Conservation (phyloP, 2,113 vertebrate genomes). For the Trematomus loennbergii region DNA sequence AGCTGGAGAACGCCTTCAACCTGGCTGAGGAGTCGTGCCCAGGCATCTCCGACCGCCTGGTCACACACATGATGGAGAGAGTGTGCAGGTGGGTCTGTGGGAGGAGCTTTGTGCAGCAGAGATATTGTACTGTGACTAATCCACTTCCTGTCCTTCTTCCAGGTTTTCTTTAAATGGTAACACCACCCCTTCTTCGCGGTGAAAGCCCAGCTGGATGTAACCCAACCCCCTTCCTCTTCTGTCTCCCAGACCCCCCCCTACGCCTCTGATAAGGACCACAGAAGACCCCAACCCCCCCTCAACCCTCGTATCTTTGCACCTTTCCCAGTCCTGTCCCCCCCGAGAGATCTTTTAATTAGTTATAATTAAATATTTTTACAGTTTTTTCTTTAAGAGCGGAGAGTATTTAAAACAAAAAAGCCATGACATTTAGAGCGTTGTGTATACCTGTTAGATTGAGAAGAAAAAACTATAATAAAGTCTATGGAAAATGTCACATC, state of each 20-base stretch:
- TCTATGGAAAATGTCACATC: conserved; percentile 74
- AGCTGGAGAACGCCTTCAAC: conserved; percentile 97
- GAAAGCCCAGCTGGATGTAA: conserved; percentile 74
- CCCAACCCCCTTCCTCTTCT: conserved; percentile 37
- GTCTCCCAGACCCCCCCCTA: conserved; percentile 40
- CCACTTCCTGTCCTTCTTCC: neutral
- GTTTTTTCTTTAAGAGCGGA: conserved; percentile 84
- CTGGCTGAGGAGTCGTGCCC: conserved; percentile 95
- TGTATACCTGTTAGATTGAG: conserved; percentile 82
- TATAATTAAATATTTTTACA: conserved; percentile 88
- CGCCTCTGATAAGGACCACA: conserved; percentile 66
- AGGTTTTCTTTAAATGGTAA: conserved; percentile 94
- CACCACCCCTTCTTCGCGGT: conserved; percentile 89
- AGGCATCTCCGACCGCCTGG: conserved; percentile 94
- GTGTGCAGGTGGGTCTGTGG: conserved; percentile 88
- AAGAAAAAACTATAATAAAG: conserved; percentile 81
- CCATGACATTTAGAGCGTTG: conserved; percentile 81
- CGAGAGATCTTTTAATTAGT: conserved; percentile 85
- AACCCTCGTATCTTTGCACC: conserved; percentile 57
- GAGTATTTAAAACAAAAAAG: conserved; percentile 86
- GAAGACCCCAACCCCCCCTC: conserved; percentile 13
- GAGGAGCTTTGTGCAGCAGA: neutral
- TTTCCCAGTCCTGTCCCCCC: conserved; percentile 39
- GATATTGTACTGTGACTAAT: neutral
- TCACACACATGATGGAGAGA: conserved; percentile 93